Evolutionary conservation across 2,888 invertebrate species (phyloP), one percentile per base, ranked within the genome.

Genomic region (Dioctria rufipes): DNA sequence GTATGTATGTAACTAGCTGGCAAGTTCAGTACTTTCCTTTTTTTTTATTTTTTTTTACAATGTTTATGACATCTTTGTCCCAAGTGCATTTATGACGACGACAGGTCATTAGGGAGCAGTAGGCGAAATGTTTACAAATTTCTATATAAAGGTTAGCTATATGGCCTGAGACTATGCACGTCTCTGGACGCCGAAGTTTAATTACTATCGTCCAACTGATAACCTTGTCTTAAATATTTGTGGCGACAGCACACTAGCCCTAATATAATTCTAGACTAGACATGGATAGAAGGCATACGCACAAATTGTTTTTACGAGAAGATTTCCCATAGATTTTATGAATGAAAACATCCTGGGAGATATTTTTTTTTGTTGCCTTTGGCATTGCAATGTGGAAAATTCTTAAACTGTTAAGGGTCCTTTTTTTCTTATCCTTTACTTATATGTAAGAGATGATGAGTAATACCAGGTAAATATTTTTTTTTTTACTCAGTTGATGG

Each of bases 271-370:
- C 40, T 60, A 42, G 73, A 9, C 73, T 43, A 73, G 73, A 73
- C 73, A 54, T 25, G 25, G 25, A 25, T 25, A 25, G 25, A 2
- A 25, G 25, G 25, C 25, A 25, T 25, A 25, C 25, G 49, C 25
- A 13, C 40, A 4, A 51, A 9, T 5, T 43, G 37, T 25, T 51
- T 69, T 69, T 51, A 69, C 69, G 51, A 25, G 11, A 11, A 46
- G 51, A 61, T 61, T 4, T 61, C 37, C 25, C 37, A 46, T 11
- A 13, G 39, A 39, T 40, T 73, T 73, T 73, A 73, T 73, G 73
- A 73, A 73, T 73, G 73, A 73, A 25, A 73, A 73, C 73, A 13
- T 73, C 60, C 60, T 58, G 73, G 73, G 40, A 13, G 73, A 49
- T 40, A 39, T 51, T 71, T 71, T 71, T 46, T 58, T 11, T 4